A percentile compares a stretch with the other conserved stretches of the same genome.
Conservation (phyloP, 2,888 invertebrate species). For the Prostheceraeus crozeri region DNA sequence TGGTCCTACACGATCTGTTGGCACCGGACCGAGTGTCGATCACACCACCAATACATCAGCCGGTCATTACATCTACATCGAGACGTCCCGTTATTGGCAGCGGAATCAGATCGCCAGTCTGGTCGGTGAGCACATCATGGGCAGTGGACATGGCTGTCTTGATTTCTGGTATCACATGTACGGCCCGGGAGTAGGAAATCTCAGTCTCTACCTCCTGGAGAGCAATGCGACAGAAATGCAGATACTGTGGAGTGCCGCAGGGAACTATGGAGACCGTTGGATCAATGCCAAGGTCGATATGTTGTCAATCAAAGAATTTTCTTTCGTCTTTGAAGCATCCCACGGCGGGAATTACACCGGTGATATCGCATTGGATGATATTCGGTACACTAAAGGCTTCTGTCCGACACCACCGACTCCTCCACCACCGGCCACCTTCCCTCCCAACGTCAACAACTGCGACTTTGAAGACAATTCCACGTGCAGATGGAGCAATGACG, state of each 20-base stretch:
- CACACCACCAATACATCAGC: constrained; percentile 40
- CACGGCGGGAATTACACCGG: constrained; percentile 36
- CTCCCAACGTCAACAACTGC: constrained; percentile 42
- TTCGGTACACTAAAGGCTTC: constrained; percentile 33
- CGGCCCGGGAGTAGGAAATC: constrained; percentile 42
- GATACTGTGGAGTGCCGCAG: constrained; percentile 37
- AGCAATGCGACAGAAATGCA: not conserved
- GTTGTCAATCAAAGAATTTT: constrained; percentile 31
- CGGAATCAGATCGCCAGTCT: constrained; percentile 45
- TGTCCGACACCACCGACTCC: constrained; percentile 34
- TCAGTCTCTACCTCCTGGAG: constrained; percentile 11
- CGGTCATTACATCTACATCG: constrained; percentile 48
- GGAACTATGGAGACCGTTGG: constrained; percentile 49
- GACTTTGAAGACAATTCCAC: constrained; percentile 44
- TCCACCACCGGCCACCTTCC: constrained; percentile 41
- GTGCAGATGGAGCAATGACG: constrained; percentile 46
- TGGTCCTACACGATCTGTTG: constrained; percentile 39
- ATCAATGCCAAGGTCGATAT: constrained; percentile 40
- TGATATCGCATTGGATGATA: constrained; percentile 42
- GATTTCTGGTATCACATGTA: constrained; percentile 43
- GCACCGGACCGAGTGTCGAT: constrained; percentile 46
- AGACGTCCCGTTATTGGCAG: constrained; percentile 43
- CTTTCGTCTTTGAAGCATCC: constrained; percentile 40
- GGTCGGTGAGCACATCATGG: constrained; percentile 42
- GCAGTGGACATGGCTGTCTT: constrained; percentile 34